Base-by-base conservation (phyloP, 2,113 vertebrate species). In the Ranitomeya variabilis region DNA sequence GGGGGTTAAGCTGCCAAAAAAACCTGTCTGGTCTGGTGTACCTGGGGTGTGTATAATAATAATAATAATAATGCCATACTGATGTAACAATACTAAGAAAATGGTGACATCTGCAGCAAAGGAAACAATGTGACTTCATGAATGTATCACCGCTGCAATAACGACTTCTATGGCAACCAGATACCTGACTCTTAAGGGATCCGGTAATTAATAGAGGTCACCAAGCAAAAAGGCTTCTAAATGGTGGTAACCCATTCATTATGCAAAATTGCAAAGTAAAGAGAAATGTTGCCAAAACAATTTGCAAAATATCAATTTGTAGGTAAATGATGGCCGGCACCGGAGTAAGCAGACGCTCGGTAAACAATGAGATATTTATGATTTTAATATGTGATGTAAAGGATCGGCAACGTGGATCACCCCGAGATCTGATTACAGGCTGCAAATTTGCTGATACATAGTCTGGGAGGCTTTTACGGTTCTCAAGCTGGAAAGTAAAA, bases 301-400 rank as follows among this genome's bases (percentile, higher is more conserved):
- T 79, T 79, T 79, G 77, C 52, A 79, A 57, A 13, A 79, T 55
- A 57, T 59, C 79, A 81, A 26, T 81, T 81, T 62, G 57, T 59
- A 62, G 79, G 79, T 60, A 15, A 37, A 81, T 59, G 69, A 26
- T 54, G 62, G 21, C 64, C 55, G 64, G 51, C 21, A 71, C 51
- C 1, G 64, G 67, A 18, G 66, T 55, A 26, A 9, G 15, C 79
- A 59, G 55, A 18, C n/a, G 14, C 78, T 59, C 19, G 15, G 23
- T 60, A 62, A 81, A 60, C 26, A 62, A 19, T 60, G 26, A 15
- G 23, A 60, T 81, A 81, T 81, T 37, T 60, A 23, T 80, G 23
- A 62, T 18, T 21, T 23, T 37, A 60, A 80, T 23, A 23, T 80
- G 11, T n/a, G 51, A 15, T 23, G 54, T 57, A 54, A 80, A 80